A percentile compares a stretch with the other conserved stretches of the same genome.
phyloP scores from a whole-genome alignment of 2,888 invertebrate genomes.

The Spialia ferax region DNA sequence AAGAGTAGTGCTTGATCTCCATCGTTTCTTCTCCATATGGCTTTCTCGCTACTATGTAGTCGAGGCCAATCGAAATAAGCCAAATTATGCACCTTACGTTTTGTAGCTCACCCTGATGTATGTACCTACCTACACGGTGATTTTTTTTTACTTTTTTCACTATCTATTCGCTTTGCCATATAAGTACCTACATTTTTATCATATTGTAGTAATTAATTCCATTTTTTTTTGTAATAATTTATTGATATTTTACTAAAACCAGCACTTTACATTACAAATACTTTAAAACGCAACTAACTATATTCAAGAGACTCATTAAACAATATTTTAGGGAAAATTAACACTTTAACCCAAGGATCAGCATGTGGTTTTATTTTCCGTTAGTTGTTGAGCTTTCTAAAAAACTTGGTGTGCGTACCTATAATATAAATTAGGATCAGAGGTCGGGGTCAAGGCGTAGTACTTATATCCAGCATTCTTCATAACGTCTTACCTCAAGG shows the following conservation, averaged over 20 bases:
- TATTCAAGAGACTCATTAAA: background rate
- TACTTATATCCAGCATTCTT: no score
- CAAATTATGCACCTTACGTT: slow-evolving; percentile 73
- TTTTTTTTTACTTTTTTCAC: slow-evolving; percentile 58
- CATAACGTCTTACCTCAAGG: no score
- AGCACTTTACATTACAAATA: background rate
- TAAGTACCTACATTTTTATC: slow-evolving; percentile 19
- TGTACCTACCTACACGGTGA: slow-evolving; percentile 71
- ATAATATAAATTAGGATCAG: no score
- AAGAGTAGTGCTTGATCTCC: slow-evolving; percentile 91
- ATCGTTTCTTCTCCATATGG: slow-evolving; percentile 93
- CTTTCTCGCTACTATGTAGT: slow-evolving; percentile 81
- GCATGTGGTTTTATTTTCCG: background rate
- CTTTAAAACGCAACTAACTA: background rate
- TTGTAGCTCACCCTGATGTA: slow-evolving; percentile 74
- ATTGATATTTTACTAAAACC: background rate
- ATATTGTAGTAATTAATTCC: background rate
- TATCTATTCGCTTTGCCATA: slow-evolving; percentile 48
- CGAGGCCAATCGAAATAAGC: slow-evolving; percentile 69
- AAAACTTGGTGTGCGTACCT: no score
- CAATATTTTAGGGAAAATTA: background rate
- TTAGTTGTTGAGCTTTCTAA: no score
- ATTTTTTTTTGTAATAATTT: background rate
- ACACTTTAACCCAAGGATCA: background rate
- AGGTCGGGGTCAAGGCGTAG: no score